A percentile compares a stretch with the other conserved stretches of the same genome.
These are phyloP conservation scores for Heliocidaris tuberculata DNA, from an alignment of 35 echinoderm and acorn worm species.

Conservation along the genomic window DNA sequence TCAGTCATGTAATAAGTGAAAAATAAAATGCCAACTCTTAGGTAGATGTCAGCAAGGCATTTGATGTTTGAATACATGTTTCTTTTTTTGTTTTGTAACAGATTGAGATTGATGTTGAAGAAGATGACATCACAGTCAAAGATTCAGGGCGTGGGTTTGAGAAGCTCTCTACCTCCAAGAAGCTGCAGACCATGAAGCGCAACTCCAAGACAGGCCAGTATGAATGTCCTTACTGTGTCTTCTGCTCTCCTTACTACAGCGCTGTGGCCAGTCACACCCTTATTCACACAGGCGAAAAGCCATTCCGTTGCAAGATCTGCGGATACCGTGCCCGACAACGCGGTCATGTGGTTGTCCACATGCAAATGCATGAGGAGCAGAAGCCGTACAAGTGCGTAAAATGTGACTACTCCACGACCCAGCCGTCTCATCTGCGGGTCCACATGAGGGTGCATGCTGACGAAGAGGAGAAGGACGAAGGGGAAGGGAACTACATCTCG, in stretches of 20 bases:
- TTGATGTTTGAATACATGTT: neutral
- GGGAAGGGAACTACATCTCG: slow-evolving; percentile 40
- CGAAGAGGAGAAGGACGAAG: slow-evolving; percentile 36
- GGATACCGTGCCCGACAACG: slow-evolving; percentile 74
- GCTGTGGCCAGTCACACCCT: slow-evolving; percentile 79
- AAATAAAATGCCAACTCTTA: too few species aligned
- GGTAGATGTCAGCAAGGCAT: too few species aligned
- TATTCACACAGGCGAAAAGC: slow-evolving; percentile 85
- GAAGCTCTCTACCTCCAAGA: slow-evolving; percentile 42
- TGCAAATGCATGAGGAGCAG: slow-evolving; percentile 81
- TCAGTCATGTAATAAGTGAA: too few species aligned
- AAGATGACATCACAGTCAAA: neutral
- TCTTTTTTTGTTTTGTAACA: neutral
- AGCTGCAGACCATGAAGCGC: slow-evolving; percentile 53
- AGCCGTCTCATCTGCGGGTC: slow-evolving; percentile 73
- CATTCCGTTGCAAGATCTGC: slow-evolving; percentile 74
- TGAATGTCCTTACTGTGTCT: slow-evolving; percentile 75
- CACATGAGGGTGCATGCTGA: slow-evolving; percentile 68
- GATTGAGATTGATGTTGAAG: slow-evolving; percentile 32
- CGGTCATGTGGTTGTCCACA: slow-evolving; percentile 85
- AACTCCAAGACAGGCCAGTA: slow-evolving; percentile 58
- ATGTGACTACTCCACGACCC: slow-evolving; percentile 86
- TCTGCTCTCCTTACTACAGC: slow-evolving; percentile 78
- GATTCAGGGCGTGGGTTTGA: slow-evolving; percentile 40
- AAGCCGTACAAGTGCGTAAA: slow-evolving; percentile 81